phyloP scores from a whole-genome alignment of 2,888 invertebrate species.

The Mellilla xanthometata region DNA sequence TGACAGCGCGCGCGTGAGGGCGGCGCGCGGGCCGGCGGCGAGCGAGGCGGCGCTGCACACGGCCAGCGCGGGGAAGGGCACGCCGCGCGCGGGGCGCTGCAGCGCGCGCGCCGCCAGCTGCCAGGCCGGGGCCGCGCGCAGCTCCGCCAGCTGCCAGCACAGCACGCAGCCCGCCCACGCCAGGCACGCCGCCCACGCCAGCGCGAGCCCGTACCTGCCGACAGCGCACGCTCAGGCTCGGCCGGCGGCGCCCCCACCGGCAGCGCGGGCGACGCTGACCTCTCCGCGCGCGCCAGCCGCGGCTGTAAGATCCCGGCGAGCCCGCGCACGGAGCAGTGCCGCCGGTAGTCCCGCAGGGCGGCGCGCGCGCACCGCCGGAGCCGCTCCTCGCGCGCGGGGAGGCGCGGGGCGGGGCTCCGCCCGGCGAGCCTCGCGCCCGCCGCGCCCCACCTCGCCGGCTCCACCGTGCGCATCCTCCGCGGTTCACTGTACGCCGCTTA shows the following conservation, averaged over 20 bases:
- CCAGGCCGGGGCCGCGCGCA: background rate
- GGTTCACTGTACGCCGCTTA: background rate
- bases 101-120: slow-evolving; percentile 1
- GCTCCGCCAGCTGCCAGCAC: background rate
- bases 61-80: slow-evolving; percentile 83
- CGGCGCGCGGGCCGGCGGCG: background rate
- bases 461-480: slow-evolving; percentile 19
- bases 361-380: slow-evolving; percentile 3
- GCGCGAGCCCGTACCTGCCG: background rate
- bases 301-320: too few relatives aligned
- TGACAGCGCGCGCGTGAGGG: background rate
- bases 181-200: background rate
- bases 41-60: slow-evolving; percentile 61
- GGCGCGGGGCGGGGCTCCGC: background rate
- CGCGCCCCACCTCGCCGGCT: slow-evolving; percentile 12
- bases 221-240: background rate
- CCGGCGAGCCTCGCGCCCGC: background rate
- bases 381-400: background rate
- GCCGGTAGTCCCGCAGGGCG: slow-evolving; percentile 13
- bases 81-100: slow-evolving; percentile 13
- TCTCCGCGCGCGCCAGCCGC: too few relatives aligned
- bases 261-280: too few relatives aligned
- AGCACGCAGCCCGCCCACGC: background rate
- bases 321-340: slow-evolving; percentile 8
- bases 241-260: too few relatives aligned